These are phyloP conservation scores for Indicator maculatus DNA, from an alignment of 2,113 vertebrate species.

Conservation along the genomic window DNA sequence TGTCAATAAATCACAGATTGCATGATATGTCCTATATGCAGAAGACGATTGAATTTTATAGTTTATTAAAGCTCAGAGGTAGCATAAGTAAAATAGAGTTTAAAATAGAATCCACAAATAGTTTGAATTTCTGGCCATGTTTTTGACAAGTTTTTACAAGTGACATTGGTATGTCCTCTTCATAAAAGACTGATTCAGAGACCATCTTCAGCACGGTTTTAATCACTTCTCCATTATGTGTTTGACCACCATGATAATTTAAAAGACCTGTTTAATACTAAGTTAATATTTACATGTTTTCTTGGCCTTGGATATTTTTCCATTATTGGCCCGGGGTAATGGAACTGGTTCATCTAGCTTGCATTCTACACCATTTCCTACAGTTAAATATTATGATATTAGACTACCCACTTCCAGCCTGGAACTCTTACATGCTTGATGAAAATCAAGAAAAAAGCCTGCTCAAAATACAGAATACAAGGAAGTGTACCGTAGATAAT, in stretches of 20 bases:
- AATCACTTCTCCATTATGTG: background rate
- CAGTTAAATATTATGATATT: background rate
- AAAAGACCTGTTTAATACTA: background rate
- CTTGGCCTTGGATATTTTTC: background rate
- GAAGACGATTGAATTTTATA: background rate
- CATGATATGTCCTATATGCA: background rate
- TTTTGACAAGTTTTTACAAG: background rate
- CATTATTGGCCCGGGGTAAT: background rate
- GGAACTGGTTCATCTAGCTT: background rate
- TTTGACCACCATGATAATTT: background rate
- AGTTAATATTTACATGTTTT: background rate
- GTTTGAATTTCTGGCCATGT: background rate
- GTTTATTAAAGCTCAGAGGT: constrained; percentile 12
- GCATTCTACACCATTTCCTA: background rate
- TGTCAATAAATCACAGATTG: background rate
- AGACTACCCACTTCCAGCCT: background rate
- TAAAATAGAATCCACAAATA: constrained; percentile 30
- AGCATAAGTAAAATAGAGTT: background rate
- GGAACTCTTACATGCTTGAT: background rate
- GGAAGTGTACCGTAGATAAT: background rate
- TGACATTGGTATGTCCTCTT: background rate
- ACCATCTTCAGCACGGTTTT: background rate
- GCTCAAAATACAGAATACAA: background rate
- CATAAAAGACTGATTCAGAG: background rate
- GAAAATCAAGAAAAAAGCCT: background rate